phyloP scores from a whole-genome alignment of 2,888 invertebrate genomes.

The Colostygia pectinataria region DNA sequence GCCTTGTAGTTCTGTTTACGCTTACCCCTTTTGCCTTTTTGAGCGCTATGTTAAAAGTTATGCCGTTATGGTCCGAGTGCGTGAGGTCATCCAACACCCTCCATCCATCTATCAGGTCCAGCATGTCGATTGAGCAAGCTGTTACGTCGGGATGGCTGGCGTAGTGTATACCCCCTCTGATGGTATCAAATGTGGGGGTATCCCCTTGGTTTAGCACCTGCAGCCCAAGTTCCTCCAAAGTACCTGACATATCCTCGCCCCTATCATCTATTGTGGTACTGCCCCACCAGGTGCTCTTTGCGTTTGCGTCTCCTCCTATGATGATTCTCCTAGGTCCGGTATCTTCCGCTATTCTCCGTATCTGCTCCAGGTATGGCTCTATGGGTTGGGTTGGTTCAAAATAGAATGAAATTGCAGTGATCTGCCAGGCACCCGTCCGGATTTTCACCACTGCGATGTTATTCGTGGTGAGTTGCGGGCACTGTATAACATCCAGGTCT shows the following conservation, averaged over 20 bases:
- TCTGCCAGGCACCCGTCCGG: background rate
- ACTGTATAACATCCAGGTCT: background rate
- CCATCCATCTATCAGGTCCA: constrained; percentile 26
- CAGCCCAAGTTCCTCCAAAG: constrained; percentile 24
- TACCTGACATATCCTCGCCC: constrained; percentile 21
- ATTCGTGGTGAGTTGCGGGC: background rate
- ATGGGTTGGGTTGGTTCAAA: constrained; percentile 2
- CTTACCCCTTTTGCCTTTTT: constrained; percentile 16
- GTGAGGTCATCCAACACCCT: constrained; percentile 16
- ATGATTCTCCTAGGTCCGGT: background rate
- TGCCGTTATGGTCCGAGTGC: constrained; percentile 35
- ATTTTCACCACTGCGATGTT: too few relatives aligned
- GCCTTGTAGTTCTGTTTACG: constrained; percentile 14
- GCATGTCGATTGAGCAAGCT: constrained; percentile 26
- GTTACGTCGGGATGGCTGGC: constrained; percentile 7
- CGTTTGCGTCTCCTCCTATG: constrained; percentile 29
- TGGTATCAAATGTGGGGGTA: constrained; percentile 36
- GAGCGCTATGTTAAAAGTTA: constrained; percentile 24
- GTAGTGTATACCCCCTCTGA: constrained; percentile 21
- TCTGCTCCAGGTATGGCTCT: constrained; percentile 20
- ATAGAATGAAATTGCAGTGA: background rate
- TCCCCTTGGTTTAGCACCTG: constrained; percentile 37
- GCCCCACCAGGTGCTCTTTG: constrained; percentile 36
- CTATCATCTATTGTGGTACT: constrained; percentile 16
- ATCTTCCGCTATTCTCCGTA: background rate